Conservation (phyloP, 2,888 invertebrate genomes). For the Perizoma flavofasciatum region DNA sequence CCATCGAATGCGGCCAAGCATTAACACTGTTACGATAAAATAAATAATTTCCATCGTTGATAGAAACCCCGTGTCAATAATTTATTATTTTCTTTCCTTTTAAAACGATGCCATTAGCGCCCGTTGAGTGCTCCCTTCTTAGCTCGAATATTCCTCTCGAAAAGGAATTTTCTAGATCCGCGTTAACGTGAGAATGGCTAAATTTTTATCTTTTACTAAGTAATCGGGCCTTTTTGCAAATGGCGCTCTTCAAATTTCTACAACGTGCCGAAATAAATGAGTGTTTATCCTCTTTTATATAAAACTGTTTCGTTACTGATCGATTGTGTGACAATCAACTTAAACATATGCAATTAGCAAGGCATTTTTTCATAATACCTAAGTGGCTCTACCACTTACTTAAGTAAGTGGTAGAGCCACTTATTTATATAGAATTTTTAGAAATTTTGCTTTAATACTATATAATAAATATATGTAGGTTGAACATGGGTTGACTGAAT, state of each 20-base stretch:
- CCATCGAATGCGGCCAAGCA: conserved; percentile 42
- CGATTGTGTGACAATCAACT: neutral
- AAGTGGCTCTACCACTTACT: too few relatives aligned
- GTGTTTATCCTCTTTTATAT: conserved; percentile 44
- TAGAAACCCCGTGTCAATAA: conserved; percentile 74
- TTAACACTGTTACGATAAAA: conserved; percentile 51
- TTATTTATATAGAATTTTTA: too few relatives aligned
- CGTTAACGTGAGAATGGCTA: conserved; percentile 56
- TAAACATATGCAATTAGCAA: too few relatives aligned
- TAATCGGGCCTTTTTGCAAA: conserved; percentile 52
- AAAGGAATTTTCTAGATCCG: conserved; percentile 60
- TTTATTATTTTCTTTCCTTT: conserved; percentile 77
- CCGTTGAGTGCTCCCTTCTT: conserved; percentile 61
- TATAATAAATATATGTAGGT: too few relatives aligned
- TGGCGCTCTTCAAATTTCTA: conserved; percentile 57
- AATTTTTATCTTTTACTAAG: conserved; percentile 61
- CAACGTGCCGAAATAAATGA: conserved; percentile 42
- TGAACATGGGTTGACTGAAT: too few relatives aligned
- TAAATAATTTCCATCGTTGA: conserved; percentile 63
- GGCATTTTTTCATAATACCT: too few relatives aligned
- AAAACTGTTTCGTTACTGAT: conserved; percentile 39
- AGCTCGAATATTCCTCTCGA: conserved; percentile 62
- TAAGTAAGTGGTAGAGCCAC: too few relatives aligned
- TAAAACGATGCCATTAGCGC: conserved; percentile 73
- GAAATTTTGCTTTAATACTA: too few relatives aligned